Evolutionary conservation across 37 sponge, comb jelly and placozoan species (phyloP).

Genomic region (Hexactinellida sp.): DNA sequence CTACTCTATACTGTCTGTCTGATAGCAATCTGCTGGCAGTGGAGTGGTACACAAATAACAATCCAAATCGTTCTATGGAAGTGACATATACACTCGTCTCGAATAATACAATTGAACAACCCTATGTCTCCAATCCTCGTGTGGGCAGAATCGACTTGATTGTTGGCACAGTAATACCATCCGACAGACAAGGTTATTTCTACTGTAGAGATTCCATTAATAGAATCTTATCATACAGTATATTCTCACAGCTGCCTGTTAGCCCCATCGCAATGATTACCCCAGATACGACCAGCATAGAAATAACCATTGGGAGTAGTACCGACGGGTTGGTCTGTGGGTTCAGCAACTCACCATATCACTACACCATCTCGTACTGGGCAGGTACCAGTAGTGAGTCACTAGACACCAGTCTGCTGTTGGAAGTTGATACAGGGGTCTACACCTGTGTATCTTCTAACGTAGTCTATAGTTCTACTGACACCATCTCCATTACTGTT

Average conservation of each 20-base stretch:
- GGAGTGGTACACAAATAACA: not conserved
- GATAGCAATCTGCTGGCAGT: not conserved
- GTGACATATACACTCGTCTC: not conserved
- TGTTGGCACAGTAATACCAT: not conserved
- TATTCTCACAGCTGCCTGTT: not conserved
- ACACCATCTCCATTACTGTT: not conserved
- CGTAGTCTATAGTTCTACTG: not conserved
- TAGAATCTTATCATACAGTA: not conserved
- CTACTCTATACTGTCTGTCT: conserved; percentile 6
- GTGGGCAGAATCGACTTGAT: not conserved
- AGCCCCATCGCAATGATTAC: not conserved
- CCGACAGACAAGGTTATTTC: not conserved
- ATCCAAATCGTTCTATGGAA: not conserved
- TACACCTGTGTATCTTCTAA: not conserved
- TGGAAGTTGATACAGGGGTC: not conserved
- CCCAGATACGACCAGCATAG: not conserved
- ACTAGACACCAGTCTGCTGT: not conserved
- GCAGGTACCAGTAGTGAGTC: not conserved
- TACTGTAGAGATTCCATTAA: not conserved
- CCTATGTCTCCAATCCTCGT: not conserved
- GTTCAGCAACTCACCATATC: not conserved
- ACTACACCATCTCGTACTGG: not conserved
- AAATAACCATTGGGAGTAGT: not conserved
- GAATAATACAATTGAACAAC: not conserved
- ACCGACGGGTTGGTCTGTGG: not conserved